Evolutionary conservation across 2,797 vertebrate genomes (phyloP).

Genomic region (Mus minutoides): DNA sequence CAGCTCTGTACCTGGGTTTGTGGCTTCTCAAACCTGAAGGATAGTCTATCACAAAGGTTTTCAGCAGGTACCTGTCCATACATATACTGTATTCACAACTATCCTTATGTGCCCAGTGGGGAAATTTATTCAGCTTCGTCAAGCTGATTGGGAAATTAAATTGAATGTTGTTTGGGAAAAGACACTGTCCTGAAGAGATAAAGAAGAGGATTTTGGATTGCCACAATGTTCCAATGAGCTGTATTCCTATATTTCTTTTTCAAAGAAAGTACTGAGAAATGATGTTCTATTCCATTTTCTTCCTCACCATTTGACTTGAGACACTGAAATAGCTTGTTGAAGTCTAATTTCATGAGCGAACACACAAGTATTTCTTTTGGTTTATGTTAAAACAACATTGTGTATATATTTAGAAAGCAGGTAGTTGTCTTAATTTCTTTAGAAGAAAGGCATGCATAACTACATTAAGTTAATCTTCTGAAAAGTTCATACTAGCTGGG

Average conservation of each 20-base stretch:
- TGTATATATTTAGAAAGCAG: neutral
- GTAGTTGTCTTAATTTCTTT: neutral
- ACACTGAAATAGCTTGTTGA: neutral
- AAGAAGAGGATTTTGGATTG: neutral
- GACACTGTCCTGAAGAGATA: rapidly evolving
- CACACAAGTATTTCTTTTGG: neutral
- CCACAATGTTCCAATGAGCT: neutral
- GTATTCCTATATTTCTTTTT: no score
- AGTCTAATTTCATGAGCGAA: neutral
- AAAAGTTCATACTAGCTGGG: neutral
- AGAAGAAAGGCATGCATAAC: neutral
- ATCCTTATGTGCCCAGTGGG: no score
- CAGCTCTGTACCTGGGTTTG: rapidly evolving
- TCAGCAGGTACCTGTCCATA: neutral
- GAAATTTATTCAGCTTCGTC: neutral
- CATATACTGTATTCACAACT: rapidly evolving
- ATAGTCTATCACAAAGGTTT: neutral
- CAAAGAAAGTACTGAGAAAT: neutral
- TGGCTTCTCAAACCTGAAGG: neutral
- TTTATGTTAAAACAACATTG: neutral
- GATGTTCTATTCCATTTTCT: neutral
- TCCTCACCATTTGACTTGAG: no score
- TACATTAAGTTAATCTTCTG: neutral
- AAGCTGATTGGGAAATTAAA: neutral
- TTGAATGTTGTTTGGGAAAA: neutral